Percentiles rank a stretch among this genome's conserved stretches.
Evolutionary conservation across 2,113 vertebrate species (phyloP).

Genomic region (Phalacrocorax carbo): DNA sequence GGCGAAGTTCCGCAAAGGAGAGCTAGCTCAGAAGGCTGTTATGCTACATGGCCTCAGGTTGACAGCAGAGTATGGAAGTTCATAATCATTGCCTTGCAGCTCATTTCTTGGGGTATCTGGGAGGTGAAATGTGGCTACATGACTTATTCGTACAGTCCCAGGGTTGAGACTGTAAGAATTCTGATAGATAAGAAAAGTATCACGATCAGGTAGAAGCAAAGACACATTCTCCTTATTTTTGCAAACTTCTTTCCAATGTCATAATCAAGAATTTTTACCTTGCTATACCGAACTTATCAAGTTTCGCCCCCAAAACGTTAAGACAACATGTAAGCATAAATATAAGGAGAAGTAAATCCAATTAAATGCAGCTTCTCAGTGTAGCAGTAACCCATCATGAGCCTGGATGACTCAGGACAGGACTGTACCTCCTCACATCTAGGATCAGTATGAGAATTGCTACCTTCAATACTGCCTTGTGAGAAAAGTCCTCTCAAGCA

Average conservation of each 20-base stretch:
- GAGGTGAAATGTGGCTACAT: fast-evolving
- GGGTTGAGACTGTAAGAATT: not conserved
- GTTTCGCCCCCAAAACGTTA: not conserved
- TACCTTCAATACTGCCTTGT: too few relatives aligned
- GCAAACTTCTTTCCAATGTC: not conserved
- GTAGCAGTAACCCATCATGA: not conserved
- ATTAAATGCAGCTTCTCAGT: not conserved
- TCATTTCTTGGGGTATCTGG: not conserved
- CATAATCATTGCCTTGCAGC: not conserved
- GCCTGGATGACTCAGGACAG: not conserved
- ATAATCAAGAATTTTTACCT: not conserved
- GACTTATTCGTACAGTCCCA: not conserved
- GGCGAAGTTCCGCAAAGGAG: not conserved
- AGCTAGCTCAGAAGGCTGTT: not conserved
- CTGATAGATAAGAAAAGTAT: not conserved
- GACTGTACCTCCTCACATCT: too few relatives aligned
- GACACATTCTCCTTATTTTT: fast-evolving
- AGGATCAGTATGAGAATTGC: not conserved
- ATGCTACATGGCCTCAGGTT: fast-evolving
- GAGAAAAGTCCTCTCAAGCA: not conserved
- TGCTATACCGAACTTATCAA: not conserved
- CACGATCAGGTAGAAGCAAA: not conserved
- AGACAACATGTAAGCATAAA: not conserved
- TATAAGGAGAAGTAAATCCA: not conserved
- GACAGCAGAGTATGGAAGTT: not conserved